A percentile compares a stretch with the other conserved stretches of the same genome.
phyloP scores from a whole-genome alignment of 2,797 vertebrate genomes.

The Fistularia commersonii region DNA sequence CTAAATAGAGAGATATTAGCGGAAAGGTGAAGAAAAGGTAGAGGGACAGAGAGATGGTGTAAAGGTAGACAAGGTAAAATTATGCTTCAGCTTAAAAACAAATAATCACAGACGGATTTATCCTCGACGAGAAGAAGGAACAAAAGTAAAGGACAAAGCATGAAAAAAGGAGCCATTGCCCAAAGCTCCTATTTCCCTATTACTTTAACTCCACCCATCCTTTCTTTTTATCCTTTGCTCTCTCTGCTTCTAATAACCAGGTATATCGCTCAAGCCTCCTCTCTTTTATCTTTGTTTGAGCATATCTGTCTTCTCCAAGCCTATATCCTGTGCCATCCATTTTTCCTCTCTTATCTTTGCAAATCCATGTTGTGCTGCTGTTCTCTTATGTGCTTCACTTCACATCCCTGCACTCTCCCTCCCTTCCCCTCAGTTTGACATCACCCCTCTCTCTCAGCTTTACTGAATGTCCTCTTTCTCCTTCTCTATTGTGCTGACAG shows the following conservation, averaged over 20 bases:
- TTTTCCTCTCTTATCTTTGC: constrained; percentile 54
- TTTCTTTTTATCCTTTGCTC: constrained; percentile 45
- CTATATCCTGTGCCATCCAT: constrained; percentile 54
- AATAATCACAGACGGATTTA: constrained; percentile 51
- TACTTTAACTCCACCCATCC: constrained; percentile 44
- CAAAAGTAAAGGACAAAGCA: constrained; percentile 41
- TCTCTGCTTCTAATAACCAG: constrained; percentile 56
- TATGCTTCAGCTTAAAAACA: constrained; percentile 38
- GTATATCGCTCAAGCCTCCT: constrained; percentile 39
- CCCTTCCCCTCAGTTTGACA: constrained; percentile 46
- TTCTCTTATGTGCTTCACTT: constrained; percentile 41
- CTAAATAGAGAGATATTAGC: constrained; percentile 31
- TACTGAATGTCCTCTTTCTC: constrained; percentile 71
- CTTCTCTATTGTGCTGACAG: constrained; percentile 67
- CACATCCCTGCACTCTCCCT: constrained; percentile 39
- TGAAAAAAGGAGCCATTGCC: constrained; percentile 28
- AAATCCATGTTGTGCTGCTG: constrained; percentile 46
- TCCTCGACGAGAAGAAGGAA: constrained; percentile 28
- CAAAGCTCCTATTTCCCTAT: constrained; percentile 39
- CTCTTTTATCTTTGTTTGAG: constrained; percentile 56
- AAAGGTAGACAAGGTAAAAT: constrained; percentile 28
- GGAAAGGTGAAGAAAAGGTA: constrained; percentile 19
- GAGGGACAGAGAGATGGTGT: constrained; percentile 34
- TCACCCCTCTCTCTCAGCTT: constrained; percentile 34
- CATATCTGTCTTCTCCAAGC: constrained; percentile 47